Base-by-base conservation (phyloP, 2,797 vertebrate genomes). In the Gadopsis bispinosus region DNA sequence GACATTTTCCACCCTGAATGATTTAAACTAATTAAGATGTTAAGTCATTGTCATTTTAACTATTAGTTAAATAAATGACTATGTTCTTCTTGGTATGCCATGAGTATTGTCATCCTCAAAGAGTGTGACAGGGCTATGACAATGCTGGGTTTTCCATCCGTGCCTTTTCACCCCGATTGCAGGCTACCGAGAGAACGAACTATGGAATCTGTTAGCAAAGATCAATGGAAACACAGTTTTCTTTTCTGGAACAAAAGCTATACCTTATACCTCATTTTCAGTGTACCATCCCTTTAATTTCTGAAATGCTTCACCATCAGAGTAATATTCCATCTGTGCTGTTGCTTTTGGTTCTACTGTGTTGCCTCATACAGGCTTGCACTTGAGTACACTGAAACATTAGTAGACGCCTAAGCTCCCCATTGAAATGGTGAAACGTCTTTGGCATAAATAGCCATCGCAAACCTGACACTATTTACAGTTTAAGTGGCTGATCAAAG, bases 381-480 rank as follows among this genome's bases (percentile, higher is more conserved):
- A 43, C 50, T 58, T 31, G 13, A 69, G 11, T 9, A 10, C 41
- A 50, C 41, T 48, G 33, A 76, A 77, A 73, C 50, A 73, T 69
- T 65, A 26, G 8, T 63, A 35, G 12, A 47, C 20, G 19, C 26
- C 43, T 43, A 6, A 74, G 50, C 51, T 39, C 59, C 54, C 72
- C 55, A 43, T 20, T 79, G 50, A 55, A 26, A 3, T 58, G 67
- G 64, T 75, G 41, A 75, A 79, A 78, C 1, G 17, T 64, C 56
- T 71, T 68, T 64, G 22, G 43, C 22, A 1, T 20, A 72, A 6
- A 22, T 69, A 4, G 45, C 39, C n/a, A 12, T 51, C 26, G n/a
- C 20, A 70, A 69, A 69, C 39, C 75, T 64, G 68, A 60, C 64
- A 64, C 58, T 51, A 54, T 73, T 70, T 67, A 56, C 53, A 45